Conservation (phyloP, 2,888 invertebrate species). For the Hyalella azteca region DNA sequence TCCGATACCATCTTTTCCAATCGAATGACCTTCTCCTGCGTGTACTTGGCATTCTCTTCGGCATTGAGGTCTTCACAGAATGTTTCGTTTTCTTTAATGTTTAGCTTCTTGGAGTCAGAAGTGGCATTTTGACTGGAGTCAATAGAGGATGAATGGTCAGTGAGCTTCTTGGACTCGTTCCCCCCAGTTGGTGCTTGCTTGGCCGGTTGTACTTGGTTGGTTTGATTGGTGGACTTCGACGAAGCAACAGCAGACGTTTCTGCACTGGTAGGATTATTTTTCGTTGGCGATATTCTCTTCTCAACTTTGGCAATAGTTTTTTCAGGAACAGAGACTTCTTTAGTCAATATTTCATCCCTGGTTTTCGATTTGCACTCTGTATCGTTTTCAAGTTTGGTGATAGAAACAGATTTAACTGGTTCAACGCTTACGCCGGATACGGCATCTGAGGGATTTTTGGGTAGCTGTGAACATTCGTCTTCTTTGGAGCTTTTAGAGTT, state of each 20-base stretch:
- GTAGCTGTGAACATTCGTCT: neutral
- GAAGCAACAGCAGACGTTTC: no score
- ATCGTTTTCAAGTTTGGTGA: conserved; percentile 24
- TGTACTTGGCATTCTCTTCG: conserved; percentile 27
- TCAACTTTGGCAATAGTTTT: neutral
- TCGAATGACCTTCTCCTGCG: conserved; percentile 42
- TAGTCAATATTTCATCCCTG: neutral
- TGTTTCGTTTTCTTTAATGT: conserved; percentile 41
- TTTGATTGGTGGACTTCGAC: neutral
- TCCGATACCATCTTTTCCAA: conserved; percentile 64
- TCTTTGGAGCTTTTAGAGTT: conserved; percentile 14
- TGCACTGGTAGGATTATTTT: neutral
- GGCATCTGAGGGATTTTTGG: neutral
- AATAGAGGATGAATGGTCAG: neutral
- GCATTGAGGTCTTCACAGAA: conserved; percentile 10
- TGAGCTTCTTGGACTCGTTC: conserved; percentile 2
- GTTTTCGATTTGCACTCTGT: neutral
- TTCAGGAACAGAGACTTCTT: neutral
- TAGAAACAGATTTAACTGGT: conserved; percentile 8
- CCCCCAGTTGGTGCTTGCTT: neutral
- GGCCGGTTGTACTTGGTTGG: neutral
- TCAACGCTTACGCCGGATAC: conserved; percentile 2
- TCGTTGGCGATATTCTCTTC: neutral
- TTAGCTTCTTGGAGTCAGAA: conserved; percentile 10
- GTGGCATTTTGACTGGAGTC: conserved; percentile 1